Evolutionary conservation across 2,797 vertebrate species (phyloP), one percentile per base, ranked within the genome.

Genomic region (Rhyacichthys aspro): DNA sequence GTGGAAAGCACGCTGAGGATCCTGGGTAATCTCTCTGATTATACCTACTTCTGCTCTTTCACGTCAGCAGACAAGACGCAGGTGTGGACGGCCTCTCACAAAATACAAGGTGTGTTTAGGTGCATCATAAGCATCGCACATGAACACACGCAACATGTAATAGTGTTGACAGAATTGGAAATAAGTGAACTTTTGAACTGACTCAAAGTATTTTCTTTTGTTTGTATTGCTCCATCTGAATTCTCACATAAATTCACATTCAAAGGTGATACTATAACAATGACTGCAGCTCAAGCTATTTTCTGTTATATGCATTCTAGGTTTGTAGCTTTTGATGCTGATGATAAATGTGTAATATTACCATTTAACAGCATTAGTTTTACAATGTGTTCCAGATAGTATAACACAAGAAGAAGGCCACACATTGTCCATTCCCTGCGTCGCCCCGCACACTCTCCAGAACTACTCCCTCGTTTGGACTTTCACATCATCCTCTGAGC

Each of bases 381-480:
- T 23, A 23, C 11, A 5, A 50, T 41, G 11, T 38, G 7, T 75
- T 84, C 52, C 72, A 90, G 85, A 78, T 32, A 50, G 19, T 12
- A 60, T 88, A 37, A 78, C 67, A 19, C 76, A 80, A 9, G 80
- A 87, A 41, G 90, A 90, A 32, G 88, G 86, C 1, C 67, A 16
- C 3, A 19, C 71, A 5, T 50, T 94, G 44, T 73, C 79, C 44
- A 83, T 94, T 74, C 87, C 91, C 0, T 94, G 93, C 74, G 44
- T 85, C 3, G 70, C 86, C 43, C 91, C 85, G 0, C 83, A 79
- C 43, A 71, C 55, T 38, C 71, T 86, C 5, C 86, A 88, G 65
- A 92, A 93, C 68, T 92, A 92, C 78, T 89, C 91, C 34, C 85
- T 93, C 38, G 84, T 72, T 16, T 94, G 93, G 93, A 90, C 84